Base-by-base conservation (phyloP, 2,797 vertebrate genomes). In the Galago senegalensis region DNA sequence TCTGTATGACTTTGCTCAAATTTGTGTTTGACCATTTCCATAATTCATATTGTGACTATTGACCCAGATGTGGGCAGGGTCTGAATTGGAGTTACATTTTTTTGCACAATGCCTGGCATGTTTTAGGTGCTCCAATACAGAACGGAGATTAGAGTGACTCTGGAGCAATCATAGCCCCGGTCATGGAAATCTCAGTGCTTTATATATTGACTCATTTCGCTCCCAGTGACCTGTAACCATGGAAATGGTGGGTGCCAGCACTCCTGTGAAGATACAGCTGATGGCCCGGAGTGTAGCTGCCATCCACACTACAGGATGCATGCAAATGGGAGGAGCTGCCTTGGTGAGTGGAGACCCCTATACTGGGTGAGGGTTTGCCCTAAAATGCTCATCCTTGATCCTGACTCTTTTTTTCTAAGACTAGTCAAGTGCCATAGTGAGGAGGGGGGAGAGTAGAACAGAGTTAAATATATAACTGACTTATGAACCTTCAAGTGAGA, bases 211-310 rank as follows among this genome's bases (percentile, higher is more conserved):
- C 63, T 2, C 90, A 2, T 96, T 98, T 98, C 97, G 81, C 89
- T 95, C 86, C 87, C 97, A 99, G 99, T 99, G 95, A 99, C 99
- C 0, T 99, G 99, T 98, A 99, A 99, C 99, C 99, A 99, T 46
- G 99, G 99, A 69, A 99, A 99, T 0, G 99, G 99, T 76, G 99
- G 99, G 94, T 99, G 99, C 98, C 99, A 99, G 97, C 99, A 99
- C 98, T 99, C 98, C 3, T 99, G 99, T 63, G 99, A 99, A 82
- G 99, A 99, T 98, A 99, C 99, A 0, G 99, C 99, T 73, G 98
- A 98, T 0, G 99, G 99, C 18, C 99, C 99, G 0, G 94, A 99
- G 76, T 99, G 99, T 98, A 99, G 99, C 96, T 99, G 99, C 98
- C 99, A 99, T 86, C 97, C 98, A 97, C 99, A 99, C 97, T 99